Base-by-base conservation (phyloP, 2,888 invertebrate species). In the Oxycera nigricornis region DNA sequence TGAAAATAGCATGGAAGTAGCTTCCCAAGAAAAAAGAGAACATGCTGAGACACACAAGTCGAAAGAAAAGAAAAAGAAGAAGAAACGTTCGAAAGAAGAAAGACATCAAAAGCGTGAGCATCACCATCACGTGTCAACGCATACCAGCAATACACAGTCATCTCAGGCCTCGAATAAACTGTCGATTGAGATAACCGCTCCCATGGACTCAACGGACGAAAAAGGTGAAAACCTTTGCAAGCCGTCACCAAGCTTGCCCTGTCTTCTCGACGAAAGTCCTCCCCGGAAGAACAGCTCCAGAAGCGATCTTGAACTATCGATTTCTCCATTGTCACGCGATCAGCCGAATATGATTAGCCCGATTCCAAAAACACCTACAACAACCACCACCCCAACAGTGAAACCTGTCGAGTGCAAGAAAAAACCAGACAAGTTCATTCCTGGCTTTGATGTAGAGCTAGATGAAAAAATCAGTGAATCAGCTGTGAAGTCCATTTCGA, bases 41-140 rank as follows among this genome's bases (percentile, higher is more conserved):
- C 81, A 88, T 11, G 17, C 65, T 80, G 88, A 86, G 79, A 81
- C 88, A 79, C 87, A 88, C 84, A 89, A 92, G 78, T 87, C 87
- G 70, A 92, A 91, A 81, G 93, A 94, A 79, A 93, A 92, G 84
- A 94, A 92, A 84, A 94, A 94, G 85, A 94, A 94, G 83, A 91
- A 93, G 79, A 94, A 94, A 83, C 92, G 91, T 81, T 93, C 90
- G 72, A 93, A 91, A 82, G 94, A 94, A 80, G 94, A 94, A 76
- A 89, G 90, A 77, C 90, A 90, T 78, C 90, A 88, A 80, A 89
- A 91, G 41, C 89, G 89, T 81, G 89, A 90, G 76, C 89, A 90
- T 80, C 90, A 91, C 79, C 90, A 92, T 81, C 90, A 90, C 74
- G 77, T 59, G 57, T 73, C 50, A 61, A 77, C 62, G 14, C 59